Base-by-base conservation (phyloP, 2,113 vertebrate genomes). In the Nannospalax galili region DNA sequence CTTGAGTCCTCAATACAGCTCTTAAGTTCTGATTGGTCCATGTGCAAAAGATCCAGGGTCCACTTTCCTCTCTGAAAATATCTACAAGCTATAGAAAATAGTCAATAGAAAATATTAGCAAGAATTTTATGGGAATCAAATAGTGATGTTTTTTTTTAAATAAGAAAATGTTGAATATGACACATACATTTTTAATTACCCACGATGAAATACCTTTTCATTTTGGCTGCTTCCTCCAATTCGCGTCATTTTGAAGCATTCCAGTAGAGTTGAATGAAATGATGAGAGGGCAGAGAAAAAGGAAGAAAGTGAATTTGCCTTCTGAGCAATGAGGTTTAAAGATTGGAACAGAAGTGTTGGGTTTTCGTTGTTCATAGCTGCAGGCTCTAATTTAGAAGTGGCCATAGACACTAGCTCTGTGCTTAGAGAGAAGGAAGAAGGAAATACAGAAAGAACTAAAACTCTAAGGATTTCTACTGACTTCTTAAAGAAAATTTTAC, bases 401-500 rank as follows among this genome's bases (percentile, higher is more conserved):
- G 64, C 30, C 16, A 26, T 16, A 56, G 91, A 70, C 22, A 56
- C 19, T 32, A 4, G 37, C 3, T 16, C 30, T 65, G 32, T 75
- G 52, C 9, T 30, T 62, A 37, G 35, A 32, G 60, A 60, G 35
- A 45, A 84, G 52, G 16, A 58, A 48, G 80, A 95, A 15, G 56
- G 48, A 95, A 84, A 91, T 52, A 14, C 3, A 93, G 64, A 52
- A 60, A 89, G 28, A 95, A 93, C 15, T 75, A 26, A 62, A 87
- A 81, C 19, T n/a, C n/a, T 5, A 86, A 89, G 80, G 45, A 84
- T 32, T 56, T 35, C 62, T 28, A 35, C 26, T 45, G 12, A 17
- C 58, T 90, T 95, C 89, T 64, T 78, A 69, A 86, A 69, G 75
- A 93, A 82, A 88, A 35, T 84, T 93, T 79, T 74, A 75, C 40